A percentile compares a stretch with the other conserved stretches of the same genome.
These are phyloP conservation scores for Bergia puertoricense DNA, from an alignment of 92 coral and sea anemone genomes.

Conservation along the genomic window DNA sequence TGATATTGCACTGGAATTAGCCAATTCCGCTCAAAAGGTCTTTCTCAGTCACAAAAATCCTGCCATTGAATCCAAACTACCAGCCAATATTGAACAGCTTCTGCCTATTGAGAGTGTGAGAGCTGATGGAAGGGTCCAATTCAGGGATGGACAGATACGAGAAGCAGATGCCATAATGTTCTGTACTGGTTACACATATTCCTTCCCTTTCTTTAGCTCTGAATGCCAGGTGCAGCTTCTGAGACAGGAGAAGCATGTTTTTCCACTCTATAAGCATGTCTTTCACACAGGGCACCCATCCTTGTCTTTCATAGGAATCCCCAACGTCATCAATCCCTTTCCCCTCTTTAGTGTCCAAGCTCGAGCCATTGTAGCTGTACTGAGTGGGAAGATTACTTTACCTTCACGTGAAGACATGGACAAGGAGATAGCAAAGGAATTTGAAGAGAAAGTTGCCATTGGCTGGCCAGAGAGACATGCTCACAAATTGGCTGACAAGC, in stretches of 20 bases:
- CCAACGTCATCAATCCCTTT: conserved; percentile 63
- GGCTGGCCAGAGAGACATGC: conserved; percentile 70
- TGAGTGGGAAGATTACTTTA: conserved; percentile 59
- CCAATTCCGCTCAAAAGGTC: conserved; percentile 66
- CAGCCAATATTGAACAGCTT: conserved; percentile 74
- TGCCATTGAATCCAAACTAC: conserved; percentile 50
- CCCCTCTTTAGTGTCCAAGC: conserved; percentile 88
- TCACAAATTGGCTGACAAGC: conserved; percentile 62
- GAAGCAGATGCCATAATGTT: conserved; percentile 69
- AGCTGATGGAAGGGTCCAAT: conserved; percentile 63
- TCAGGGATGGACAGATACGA: conserved; percentile 60
- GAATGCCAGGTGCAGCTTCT: conserved; percentile 65
- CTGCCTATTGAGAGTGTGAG: conserved; percentile 56
- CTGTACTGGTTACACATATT: conserved; percentile 82
- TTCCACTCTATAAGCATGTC: conserved; percentile 81
- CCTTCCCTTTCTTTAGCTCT: conserved; percentile 75
- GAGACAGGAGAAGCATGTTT: conserved; percentile 55
- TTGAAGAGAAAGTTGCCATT: conserved; percentile 55
- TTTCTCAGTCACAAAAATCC: conserved; percentile 72
- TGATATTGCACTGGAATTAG: conserved; percentile 71
- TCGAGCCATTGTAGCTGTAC: conserved; percentile 62
- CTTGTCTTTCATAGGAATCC: conserved; percentile 79
- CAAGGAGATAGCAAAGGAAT: conserved; percentile 65
- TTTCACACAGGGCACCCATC: conserved; percentile 71
- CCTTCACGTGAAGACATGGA: conserved; percentile 81